Percentiles rank a stretch among this genome's conserved stretches.
These are phyloP conservation scores for Umimayanthus kanabou DNA, from an alignment of 92 coral and sea anemone genomes.

Conservation along the genomic window DNA sequence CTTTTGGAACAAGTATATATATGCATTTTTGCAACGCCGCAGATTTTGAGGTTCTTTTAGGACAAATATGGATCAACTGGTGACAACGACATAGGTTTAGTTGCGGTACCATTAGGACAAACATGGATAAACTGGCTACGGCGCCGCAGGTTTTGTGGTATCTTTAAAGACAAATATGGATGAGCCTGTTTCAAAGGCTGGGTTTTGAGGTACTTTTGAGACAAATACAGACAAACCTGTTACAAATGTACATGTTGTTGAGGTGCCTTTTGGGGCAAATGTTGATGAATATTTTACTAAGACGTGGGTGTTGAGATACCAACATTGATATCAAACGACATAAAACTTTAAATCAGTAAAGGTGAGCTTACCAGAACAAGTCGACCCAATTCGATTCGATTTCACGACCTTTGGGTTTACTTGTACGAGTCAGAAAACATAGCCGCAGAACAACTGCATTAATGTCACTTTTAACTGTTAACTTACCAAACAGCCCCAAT, in stretches of 20 bases:
- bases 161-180: background rate
- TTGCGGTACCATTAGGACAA: background rate
- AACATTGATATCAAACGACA: too few species aligned
- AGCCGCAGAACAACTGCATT: background rate
- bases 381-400: background rate
- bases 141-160: background rate
- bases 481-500: constrained; percentile 9
- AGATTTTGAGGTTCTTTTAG: too few species aligned
- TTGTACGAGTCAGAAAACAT: background rate
- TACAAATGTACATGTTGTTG: too few species aligned
- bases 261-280: background rate
- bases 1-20: background rate
- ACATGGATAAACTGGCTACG: background rate
- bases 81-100: too few species aligned
- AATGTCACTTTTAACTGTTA: too few species aligned
- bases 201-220: too few species aligned
- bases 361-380: too few species aligned
- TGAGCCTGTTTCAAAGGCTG: background rate
- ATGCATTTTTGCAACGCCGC: background rate
- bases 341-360: too few species aligned
- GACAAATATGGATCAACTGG: too few species aligned
- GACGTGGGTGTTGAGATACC: background rate
- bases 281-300: background rate
- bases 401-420: background rate
- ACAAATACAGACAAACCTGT: too few species aligned